Base-by-base conservation (phyloP, 2,888 invertebrate species). In the Hesperia comma region DNA sequence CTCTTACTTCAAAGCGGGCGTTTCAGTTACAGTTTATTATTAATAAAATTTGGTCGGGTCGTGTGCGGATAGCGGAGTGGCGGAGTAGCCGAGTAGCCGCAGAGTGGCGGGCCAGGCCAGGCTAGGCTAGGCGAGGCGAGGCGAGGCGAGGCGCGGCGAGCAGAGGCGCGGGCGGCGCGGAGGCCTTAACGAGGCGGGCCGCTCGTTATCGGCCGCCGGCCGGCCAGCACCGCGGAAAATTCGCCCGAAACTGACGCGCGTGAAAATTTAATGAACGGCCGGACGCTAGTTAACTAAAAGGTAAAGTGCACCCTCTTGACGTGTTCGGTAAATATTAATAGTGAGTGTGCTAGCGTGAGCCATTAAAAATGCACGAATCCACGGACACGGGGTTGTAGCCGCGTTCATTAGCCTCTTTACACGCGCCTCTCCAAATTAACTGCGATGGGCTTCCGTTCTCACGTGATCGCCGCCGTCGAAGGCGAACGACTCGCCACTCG, bases 191-290 rank as follows among this genome's bases (percentile, higher is more conserved):
- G 86, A 88, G 87, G 82, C 85, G 88, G 87, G 63, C 74, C 77
- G 77, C 78, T 79, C 79, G 80, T 79, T 79, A 79, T 76, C 78
- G 79, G 77, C 71, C 72, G 43, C 74, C 83, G 85, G 82, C 85
- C 90, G 86, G 88, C 86, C 91, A 90, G 85, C 88, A 87, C 91
- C 90, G 92, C 92, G 92, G 92, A 92, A 92, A 92, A 91, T 92
- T 92, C 83, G 88, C 84, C 90, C 90, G 87, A 92, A 92, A 92
- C 92, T 91, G 92, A 92, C 92, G 92, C 92, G 92, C 92, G 92
- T 92, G 92, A 92, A 92, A 92, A 92, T 92, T 92, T 92, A 92
- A 92, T 92, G 92, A 92, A 92, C 92, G 88, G 89, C 91, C 90
- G 92, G 92, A 91, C 92, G 92, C 90, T 92, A 92, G 92, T 92